Evolutionary conservation across 1,140 invertebrate genomes (phyloP), one percentile per base, ranked within the genome.

Genomic region (Aphis craccivora): DNA sequence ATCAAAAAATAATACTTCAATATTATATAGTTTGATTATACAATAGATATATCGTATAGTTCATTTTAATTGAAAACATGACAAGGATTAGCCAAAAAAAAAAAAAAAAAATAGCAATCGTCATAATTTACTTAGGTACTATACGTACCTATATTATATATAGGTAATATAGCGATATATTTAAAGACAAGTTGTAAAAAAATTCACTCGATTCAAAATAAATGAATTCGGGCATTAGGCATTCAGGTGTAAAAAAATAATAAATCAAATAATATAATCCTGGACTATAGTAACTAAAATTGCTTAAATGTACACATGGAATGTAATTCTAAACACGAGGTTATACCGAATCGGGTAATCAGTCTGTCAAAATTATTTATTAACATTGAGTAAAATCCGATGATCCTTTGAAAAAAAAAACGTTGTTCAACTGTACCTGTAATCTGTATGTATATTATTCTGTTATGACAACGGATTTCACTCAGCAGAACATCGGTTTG

Each of bases 281-380:
- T 35, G 37, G 35, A 35, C 35, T 20, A 37, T 14, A 67, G 45
- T 3, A 37, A 83, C 76, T 83, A 83, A 83, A 83, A 83, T 83
- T 83, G 20, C 23, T 83, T 83, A 6, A 37, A 83, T 37, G 76
- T 83, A 3, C 76, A 83, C 35, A 37, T 22, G 20, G 35, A 35
- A 37, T 83, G 35, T 37, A 81, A 14, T 45, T 45, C 45, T 45
- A 45, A 45, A 45, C 45, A 9, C 45, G 9, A 45, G 45, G 45
- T 45, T 45, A 83, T 22, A 22, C 76, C 35, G 9, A 83, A 83
- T 37, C 20, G 37, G 35, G 76, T 83, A 83, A 83, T n/a, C 60
- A 67, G 60, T 83, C 76, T 83, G 76, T 83, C 76, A 83, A 83
- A 35, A 83, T 83, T 83, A 83, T 83, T 83, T 83, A 83, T 83